phyloP scores from a whole-genome alignment of 92 coral and sea anemone genomes.

The Epizoanthus scotinus region DNA sequence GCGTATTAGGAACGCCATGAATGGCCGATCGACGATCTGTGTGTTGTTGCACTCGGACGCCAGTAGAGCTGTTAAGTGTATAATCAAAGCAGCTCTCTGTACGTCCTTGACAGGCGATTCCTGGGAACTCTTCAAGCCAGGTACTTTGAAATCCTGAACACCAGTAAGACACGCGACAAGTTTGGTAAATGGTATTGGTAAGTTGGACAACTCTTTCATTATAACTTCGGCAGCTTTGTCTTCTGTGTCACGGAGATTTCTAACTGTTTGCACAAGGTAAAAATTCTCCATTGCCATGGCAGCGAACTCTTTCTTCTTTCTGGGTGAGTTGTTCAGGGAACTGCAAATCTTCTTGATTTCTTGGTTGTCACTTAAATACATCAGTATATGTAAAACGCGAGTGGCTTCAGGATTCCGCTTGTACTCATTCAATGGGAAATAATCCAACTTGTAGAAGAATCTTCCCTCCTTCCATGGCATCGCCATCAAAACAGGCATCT shows the following conservation, averaged over 20 bases:
- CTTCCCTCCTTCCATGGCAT: slow-evolving; percentile 43
- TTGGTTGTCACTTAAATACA: slow-evolving; percentile 22
- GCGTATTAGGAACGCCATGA: slow-evolving; percentile 44
- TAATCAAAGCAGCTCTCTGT: slow-evolving; percentile 69
- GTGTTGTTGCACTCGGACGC: slow-evolving; percentile 45
- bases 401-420: slow-evolving; percentile 32
- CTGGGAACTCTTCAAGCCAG: slow-evolving; percentile 63
- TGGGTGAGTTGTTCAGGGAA: slow-evolving; percentile 44
- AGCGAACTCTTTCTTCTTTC: slow-evolving; percentile 59
- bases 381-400: slow-evolving; percentile 55
- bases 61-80: slow-evolving; percentile 67
- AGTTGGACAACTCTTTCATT: not conserved
- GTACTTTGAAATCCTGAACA: slow-evolving; percentile 59
- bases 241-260: slow-evolving; percentile 78
- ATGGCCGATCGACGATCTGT: slow-evolving; percentile 16
- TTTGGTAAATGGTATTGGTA: slow-evolving; percentile 49
- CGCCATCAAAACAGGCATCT: slow-evolving; percentile 57
- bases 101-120: slow-evolving; percentile 69
- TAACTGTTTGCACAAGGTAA: slow-evolving; percentile 71
- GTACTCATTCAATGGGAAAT: not conserved
- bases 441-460: slow-evolving; percentile 32
- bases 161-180: slow-evolving; percentile 66
- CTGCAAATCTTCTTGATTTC: slow-evolving; percentile 36
- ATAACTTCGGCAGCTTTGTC: slow-evolving; percentile 64
- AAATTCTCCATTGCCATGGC: slow-evolving; percentile 60